These are phyloP conservation scores for Ganaspis brasiliensis DNA, from an alignment of 2,888 invertebrate genomes.

Conservation along the genomic window DNA sequence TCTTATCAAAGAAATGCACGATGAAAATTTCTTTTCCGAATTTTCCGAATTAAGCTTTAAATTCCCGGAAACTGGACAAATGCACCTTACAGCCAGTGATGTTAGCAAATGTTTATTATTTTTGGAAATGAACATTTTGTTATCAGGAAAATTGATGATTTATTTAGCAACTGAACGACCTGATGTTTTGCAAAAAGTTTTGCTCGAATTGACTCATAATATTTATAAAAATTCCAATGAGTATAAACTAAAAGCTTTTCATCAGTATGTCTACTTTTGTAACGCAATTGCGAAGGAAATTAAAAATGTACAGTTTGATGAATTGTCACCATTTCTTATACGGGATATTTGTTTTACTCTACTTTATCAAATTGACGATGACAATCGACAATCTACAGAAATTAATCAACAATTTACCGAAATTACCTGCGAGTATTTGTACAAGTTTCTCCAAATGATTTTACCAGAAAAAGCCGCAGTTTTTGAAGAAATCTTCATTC, in stretches of 20 bases:
- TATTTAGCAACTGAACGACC: slow-evolving; percentile 77
- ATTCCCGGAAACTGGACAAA: slow-evolving; percentile 73
- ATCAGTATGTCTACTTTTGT: slow-evolving; percentile 83
- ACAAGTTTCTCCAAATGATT: slow-evolving; percentile 79
- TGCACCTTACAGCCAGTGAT: slow-evolving; percentile 80
- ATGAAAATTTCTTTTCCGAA: slow-evolving; percentile 79
- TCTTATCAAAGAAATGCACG: slow-evolving; percentile 73
- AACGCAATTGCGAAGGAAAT: slow-evolving; percentile 79
- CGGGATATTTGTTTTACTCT: slow-evolving; percentile 83
- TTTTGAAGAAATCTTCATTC: slow-evolving; percentile 81
- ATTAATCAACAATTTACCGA: slow-evolving; percentile 65
- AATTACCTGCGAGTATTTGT: slow-evolving; percentile 78
- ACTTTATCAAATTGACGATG: slow-evolving; percentile 81
- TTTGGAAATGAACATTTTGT: slow-evolving; percentile 18
- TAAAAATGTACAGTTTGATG: slow-evolving; percentile 72
- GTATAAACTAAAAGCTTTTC: slow-evolving; percentile 82
- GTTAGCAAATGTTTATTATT: slow-evolving; percentile 79
- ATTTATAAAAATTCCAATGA: slow-evolving; percentile 79
- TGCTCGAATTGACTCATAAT: slow-evolving; percentile 81
- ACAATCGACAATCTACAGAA: slow-evolving; percentile 69
- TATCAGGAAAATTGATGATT: slow-evolving; percentile 30
- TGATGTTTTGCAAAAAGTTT: slow-evolving; percentile 81
- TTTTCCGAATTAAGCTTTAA: slow-evolving; percentile 77
- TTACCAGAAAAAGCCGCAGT: slow-evolving; percentile 80
- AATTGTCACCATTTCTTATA: slow-evolving; percentile 82